Conservation (phyloP, 2,113 vertebrate species). For the Mesembrinibis cayennensis region DNA sequence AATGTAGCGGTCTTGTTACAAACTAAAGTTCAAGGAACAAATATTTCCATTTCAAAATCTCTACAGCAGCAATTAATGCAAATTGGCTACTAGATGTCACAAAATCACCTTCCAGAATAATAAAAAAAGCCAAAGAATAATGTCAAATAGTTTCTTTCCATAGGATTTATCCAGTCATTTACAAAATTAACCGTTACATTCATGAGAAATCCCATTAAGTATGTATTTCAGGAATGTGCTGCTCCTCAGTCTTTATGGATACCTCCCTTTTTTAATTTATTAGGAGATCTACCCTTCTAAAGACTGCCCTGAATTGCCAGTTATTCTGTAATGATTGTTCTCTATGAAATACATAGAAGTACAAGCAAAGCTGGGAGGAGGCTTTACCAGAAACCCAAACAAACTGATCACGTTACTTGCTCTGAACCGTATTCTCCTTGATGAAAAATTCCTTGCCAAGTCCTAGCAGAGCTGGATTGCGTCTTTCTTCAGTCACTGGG, state of each 20-base stretch:
- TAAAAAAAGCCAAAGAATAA: conserved; percentile 47
- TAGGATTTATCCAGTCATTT: conserved; percentile 45
- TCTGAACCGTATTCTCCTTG: background rate
- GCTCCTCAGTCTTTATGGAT: background rate
- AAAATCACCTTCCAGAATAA: conserved; percentile 50
- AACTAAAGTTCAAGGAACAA: conserved; percentile 31
- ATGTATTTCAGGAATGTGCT: conserved; percentile 5
- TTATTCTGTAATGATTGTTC: background rate
- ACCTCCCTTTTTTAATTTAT: background rate
- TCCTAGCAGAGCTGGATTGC: background rate
- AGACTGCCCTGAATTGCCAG: background rate
- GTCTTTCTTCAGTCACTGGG: background rate
- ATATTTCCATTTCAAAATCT: conserved; percentile 41
- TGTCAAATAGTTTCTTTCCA: conserved; percentile 1
- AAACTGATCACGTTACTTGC: background rate
- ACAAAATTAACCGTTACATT: conserved; percentile 44
- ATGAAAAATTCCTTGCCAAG: background rate
- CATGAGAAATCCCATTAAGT: background rate
- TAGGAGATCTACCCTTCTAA: background rate
- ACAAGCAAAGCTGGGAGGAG: background rate
- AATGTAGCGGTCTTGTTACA: background rate
- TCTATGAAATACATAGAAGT: background rate
- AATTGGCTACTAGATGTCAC: conserved; percentile 38
- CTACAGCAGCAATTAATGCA: conserved; percentile 56
- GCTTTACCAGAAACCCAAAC: background rate